Conservation (phyloP, 2,888 invertebrate genomes). For the Tholera decimalis region DNA sequence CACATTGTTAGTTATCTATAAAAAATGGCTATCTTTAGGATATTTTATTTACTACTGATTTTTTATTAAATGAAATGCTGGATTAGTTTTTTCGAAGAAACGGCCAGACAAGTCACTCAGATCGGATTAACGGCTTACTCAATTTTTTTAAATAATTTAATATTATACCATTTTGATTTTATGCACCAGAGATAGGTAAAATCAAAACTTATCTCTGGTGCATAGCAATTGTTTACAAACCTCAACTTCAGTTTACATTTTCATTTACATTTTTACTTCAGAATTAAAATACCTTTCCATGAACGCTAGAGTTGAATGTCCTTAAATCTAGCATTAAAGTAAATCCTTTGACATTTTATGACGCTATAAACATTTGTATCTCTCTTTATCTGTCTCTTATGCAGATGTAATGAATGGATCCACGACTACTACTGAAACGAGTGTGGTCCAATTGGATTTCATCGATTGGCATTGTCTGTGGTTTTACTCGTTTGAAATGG, state of each 20-base stretch:
- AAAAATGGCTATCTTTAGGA: no score
- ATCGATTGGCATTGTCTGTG: background rate
- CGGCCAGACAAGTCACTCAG: no score
- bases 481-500: background rate
- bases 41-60: no score
- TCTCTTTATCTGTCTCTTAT: constrained; percentile 44
- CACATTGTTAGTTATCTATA: no score
- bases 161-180: no score
- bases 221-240: no score
- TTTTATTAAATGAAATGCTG: no score
- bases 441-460: constrained; percentile 9
- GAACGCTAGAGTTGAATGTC: constrained; percentile 30
- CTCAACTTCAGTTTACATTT: background rate
- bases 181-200: no score
- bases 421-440: constrained; percentile 3
- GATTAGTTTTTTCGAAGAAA: no score
- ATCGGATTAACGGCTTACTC: no score
- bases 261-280: constrained; percentile 18
- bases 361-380: constrained; percentile 33
- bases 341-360: constrained; percentile 27
- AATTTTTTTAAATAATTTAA: no score
- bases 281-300: constrained; percentile 30
- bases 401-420: constrained; percentile 40
- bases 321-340: constrained; percentile 30
- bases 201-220: no score